Evolutionary conservation across 2,888 invertebrate species (phyloP), one percentile per base, ranked within the genome.

Genomic region (Agonum fuliginosum): DNA sequence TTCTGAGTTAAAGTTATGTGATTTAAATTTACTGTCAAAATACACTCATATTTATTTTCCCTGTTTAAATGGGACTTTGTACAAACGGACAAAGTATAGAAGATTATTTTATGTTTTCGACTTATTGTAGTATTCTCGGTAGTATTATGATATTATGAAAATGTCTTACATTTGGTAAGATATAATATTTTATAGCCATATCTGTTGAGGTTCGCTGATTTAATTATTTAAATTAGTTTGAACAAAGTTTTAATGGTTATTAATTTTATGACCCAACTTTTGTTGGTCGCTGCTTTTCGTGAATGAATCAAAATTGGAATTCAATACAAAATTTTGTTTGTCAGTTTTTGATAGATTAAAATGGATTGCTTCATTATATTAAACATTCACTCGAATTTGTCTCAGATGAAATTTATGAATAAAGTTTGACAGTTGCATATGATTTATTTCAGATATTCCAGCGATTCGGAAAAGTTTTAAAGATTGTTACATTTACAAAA

Each of bases 401-500:
- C 22, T 14, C 6, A 46, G 17, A 4, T 1, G 46, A 51, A 14
- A 62, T 62, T 62, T 34, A 62, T 62, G 27, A 17, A 62, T 30
- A 62, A 62, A 62, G 58, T 62, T 14, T 62, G 14, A 58, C 41
- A 73, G 2, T 12, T 14, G 34, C 27, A 51, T 71, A 19, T 58
- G 14, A 51, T 51, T 54, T 84, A 80, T 91, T 91, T 84, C 94
- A 98, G 91, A 97, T 99, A 88, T 99, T 99, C 91, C 97, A 97
- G 84, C 93, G 98, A 83, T 98, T 96, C 88, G 99, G 99, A 84
- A 98, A 98, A 90, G 98, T 99, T 84, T 91, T 99, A 85, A 98
- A 99, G 89, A 99, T 99, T 85, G 99, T 99, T 86, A 99, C 99
- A 83, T 99, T 99, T 91, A 99, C 97, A 85, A 99, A 99, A 91